Conservation (phyloP, 2,888 invertebrate species). For the Gastracanthus pulcherrimus region DNA sequence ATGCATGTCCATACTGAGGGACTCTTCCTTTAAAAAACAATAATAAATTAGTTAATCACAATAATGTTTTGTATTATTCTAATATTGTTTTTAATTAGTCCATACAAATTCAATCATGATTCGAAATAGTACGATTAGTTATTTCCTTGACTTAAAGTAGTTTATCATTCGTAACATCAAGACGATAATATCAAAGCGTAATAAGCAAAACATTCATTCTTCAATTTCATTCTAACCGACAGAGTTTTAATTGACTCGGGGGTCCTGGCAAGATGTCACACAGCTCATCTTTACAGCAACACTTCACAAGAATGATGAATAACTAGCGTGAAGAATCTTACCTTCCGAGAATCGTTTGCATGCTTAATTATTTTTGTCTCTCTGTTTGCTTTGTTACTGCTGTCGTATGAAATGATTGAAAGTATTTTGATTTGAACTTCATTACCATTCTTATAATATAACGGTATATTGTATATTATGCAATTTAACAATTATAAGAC, state of each 20-base stretch:
- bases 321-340: not conserved
- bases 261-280: not conserved
- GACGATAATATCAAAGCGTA: no score
- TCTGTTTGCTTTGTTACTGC: no score
- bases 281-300: not conserved
- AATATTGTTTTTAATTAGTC: not conserved
- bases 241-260: conserved; percentile 12
- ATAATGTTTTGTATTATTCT: no score
- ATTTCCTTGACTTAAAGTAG: not conserved
- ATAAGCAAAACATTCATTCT: not conserved
- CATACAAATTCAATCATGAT: not conserved
- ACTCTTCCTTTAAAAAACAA: no score
- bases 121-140: not conserved
- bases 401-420: no score
- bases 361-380: not conserved
- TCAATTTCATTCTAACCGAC: not conserved
- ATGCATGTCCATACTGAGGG: no score
- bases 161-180: not conserved
- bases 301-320: conserved; percentile 16
- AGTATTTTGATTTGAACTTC: no score
- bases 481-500: no score
- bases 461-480: no score
- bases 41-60: no score
- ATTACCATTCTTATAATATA: no score
- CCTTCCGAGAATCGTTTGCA: not conserved